Evolutionary conservation across 2,113 vertebrate genomes (phyloP), one percentile per base, ranked within the genome.

Genomic region (Hystrix brachyura): DNA sequence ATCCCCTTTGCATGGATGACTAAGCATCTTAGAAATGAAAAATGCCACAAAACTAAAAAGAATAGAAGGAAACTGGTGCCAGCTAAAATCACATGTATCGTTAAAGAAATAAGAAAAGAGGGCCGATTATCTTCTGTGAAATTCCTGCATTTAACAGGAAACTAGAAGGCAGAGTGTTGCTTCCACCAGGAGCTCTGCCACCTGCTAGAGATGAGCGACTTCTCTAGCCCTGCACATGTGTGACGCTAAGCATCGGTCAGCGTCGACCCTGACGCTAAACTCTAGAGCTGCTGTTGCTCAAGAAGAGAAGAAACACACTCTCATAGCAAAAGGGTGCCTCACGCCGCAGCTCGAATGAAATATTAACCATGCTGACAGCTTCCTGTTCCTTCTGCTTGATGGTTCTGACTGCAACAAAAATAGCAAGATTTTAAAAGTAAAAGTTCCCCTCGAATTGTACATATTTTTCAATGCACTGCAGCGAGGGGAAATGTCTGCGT

Each of bases 1-100:
- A 59, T 60, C 38, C 71, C 29, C 46, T 74, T 94, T 79, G 18
- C 13, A 89, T 5, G 80, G 59, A 71, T 12, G 23, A 59, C 3
- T 57, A 60, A 59, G 43, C 46, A 53, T 76, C 32, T 90, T 38
- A 90, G 72, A 91, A 85, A 90, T 38, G 72, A 93, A 43, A 96
- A 81, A 60, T 38, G 55, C 34, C 76, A 64, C 8, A 82, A 67
- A 86, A 74, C 74, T 85, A 79, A 67, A 81, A 92, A 87, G 23
- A 72, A 53, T 32, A 91, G 38, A 91, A 87, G 43, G 8, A 67
- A 48, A 72, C 21, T 46, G 18, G 81, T 65, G 21, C 48, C 78
- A 83, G 74, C 21, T 59, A 92, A 95, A 87, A 48, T 38, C 71
- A 23, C 3, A 14, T 8, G 25, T 81, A 48, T 93, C 74, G 79